Evolutionary conservation across 2,113 vertebrate genomes (phyloP), one percentile per base, ranked within the genome.

Genomic region (Tychaedon coryphoeus): DNA sequence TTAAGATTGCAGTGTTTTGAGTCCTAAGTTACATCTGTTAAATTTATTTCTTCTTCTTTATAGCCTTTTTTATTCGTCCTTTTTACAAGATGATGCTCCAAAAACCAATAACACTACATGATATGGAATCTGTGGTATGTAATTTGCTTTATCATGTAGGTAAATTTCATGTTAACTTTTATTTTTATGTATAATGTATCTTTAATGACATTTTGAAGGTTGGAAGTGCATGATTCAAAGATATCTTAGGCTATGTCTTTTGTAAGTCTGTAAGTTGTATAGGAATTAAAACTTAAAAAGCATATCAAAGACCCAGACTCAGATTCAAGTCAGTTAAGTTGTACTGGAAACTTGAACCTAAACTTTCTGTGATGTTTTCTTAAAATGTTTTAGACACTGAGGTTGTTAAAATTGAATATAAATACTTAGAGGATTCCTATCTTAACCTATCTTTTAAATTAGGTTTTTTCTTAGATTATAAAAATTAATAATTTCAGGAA

Each of bases 81-180:
- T 99, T 99, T 97, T 99, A 99, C 97, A 99, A 99, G 98, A 99
- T 99, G 99, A 99, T 99, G 99, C 98, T 99, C 47, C 99, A 99
- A 94, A 99, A 99, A 90, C 96, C 98, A 20, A 99, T 99, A 96
- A 99, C 97, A 0, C 98, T 99, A 72, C 98, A 99, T 86, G 99
- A 99, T 88, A 99, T 99, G 99, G 99, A 99, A 94, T 99, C 99
- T n/a, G 99, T 99, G 98, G 99, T 99, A 98, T 92, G 99, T 98
- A 51, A 33, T 88, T 84, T 81, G 14, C 20, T 74, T 79, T 81
- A 19, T 61, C 5, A 5, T 43, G 0, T 83, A 8, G 8, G 71
- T 73, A 54, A 24, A 36, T 83, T 73, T 79, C 12, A 17, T 56
- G 22, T 82, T 91, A 16, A 5, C 28, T 16, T 65, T 33, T 48